phyloP scores from a whole-genome alignment of 2,797 vertebrate species.

The Oryzias dopingdopingensis region DNA sequence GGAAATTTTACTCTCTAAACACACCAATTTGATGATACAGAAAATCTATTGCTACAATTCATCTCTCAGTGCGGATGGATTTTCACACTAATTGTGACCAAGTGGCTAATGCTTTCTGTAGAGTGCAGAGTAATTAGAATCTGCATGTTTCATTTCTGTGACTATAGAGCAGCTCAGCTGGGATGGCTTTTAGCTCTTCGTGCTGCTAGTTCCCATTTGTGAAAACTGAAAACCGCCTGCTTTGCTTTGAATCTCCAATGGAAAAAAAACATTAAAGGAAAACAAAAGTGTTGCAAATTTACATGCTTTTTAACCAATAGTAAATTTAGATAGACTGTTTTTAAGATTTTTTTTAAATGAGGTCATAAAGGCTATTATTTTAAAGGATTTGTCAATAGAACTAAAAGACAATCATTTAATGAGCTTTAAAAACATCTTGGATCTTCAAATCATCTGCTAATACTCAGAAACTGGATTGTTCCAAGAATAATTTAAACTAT shows the following conservation, averaged over 20 bases:
- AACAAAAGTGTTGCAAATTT: neutral
- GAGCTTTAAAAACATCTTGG: neutral
- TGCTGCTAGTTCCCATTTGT: too few species aligned
- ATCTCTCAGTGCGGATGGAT: conserved; percentile 21
- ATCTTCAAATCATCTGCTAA: too few species aligned
- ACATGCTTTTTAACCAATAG: neutral
- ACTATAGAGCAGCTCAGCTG: too few species aligned
- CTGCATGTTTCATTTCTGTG: neutral
- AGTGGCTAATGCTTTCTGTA: conserved; percentile 43
- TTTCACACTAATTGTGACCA: conserved; percentile 41
- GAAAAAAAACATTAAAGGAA: neutral
- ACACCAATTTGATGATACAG: conserved; percentile 38
- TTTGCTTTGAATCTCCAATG: neutral
- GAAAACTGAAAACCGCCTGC: neutral
- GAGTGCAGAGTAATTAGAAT: conserved; percentile 43
- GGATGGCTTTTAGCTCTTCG: too few species aligned
- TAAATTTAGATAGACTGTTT: neutral
- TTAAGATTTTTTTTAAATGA: neutral
- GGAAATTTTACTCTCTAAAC: conserved; percentile 45
- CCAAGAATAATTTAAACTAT: too few species aligned
- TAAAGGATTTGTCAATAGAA: neutral
- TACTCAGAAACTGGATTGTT: too few species aligned
- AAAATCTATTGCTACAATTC: conserved; percentile 43
- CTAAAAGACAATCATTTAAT: neutral
- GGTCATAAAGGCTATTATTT: neutral